Conservation (phyloP, 2,888 invertebrate species). For the Lamellibrachia satsuma region DNA sequence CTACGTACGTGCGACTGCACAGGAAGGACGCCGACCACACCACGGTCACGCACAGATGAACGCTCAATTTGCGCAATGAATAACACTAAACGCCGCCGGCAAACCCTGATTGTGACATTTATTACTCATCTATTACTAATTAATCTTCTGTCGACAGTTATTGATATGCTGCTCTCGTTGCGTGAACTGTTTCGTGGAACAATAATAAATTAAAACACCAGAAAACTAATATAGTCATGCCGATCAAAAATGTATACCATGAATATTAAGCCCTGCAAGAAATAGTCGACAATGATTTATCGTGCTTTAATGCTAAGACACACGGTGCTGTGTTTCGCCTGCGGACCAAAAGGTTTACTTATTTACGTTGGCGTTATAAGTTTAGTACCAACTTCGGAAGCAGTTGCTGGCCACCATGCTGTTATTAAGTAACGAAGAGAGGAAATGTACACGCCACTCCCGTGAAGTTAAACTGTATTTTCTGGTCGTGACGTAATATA, state of each 20-base stretch:
- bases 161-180: background rate
- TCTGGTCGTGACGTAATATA: background rate
- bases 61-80: background rate
- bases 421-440: background rate
- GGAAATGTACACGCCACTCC: background rate
- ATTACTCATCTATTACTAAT: background rate
- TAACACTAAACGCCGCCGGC: background rate
- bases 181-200: background rate
- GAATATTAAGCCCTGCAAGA: background rate
- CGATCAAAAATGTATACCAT: background rate
- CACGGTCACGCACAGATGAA: background rate
- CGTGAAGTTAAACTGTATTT: background rate
- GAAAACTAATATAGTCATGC: background rate
- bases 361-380: background rate
- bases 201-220: background rate
- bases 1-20: background rate
- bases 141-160: background rate
- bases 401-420: background rate
- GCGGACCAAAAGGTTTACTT: background rate
- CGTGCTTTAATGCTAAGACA: background rate
- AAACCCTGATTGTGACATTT: background rate
- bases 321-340: background rate
- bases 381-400: background rate
- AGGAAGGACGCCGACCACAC: background rate
- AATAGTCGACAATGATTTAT: background rate